Conservation (phyloP, 2,888 invertebrate species). For the Pachymerium ferrugineum region DNA sequence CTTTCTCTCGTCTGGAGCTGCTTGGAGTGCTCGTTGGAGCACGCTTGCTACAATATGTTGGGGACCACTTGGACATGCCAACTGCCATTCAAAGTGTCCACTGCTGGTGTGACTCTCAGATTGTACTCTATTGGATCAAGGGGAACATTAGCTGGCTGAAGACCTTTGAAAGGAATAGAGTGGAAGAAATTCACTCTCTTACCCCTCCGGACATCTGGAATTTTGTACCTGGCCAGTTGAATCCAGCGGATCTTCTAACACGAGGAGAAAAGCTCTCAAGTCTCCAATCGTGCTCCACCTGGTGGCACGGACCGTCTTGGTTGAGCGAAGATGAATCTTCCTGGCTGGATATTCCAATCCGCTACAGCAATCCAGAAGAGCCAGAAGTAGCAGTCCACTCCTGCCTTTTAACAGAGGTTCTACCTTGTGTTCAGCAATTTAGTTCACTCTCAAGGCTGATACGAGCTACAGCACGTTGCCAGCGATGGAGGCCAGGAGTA, state of each 20-base stretch:
- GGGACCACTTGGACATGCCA: not conserved
- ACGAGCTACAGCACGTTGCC: no score
- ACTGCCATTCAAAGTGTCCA: not conserved
- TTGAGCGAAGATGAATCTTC: no score
- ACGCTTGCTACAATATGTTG: no score
- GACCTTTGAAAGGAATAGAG: not conserved
- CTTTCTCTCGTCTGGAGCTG: not conserved
- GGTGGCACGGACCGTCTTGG: not conserved
- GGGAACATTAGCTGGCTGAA: not conserved
- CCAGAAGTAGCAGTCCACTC: no score
- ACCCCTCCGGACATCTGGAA: not conserved
- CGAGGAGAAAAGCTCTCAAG: not conserved
- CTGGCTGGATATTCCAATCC: no score
- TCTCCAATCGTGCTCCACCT: not conserved
- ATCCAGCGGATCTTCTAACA: not conserved
- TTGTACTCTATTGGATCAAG: not conserved
- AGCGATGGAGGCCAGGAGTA: no score
- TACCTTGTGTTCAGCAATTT: no score
- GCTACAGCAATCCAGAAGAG: no score
- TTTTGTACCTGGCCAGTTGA: not conserved
- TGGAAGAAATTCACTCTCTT: not conserved
- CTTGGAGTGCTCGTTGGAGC: not conserved
- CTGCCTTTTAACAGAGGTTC: no score
- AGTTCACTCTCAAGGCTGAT: no score
- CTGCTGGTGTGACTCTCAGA: not conserved